Percentiles rank a stretch among this genome's conserved stretches.
These are phyloP conservation scores for Cheilosia scutellata DNA, from an alignment of 2,888 invertebrate genomes.

Conservation along the genomic window DNA sequence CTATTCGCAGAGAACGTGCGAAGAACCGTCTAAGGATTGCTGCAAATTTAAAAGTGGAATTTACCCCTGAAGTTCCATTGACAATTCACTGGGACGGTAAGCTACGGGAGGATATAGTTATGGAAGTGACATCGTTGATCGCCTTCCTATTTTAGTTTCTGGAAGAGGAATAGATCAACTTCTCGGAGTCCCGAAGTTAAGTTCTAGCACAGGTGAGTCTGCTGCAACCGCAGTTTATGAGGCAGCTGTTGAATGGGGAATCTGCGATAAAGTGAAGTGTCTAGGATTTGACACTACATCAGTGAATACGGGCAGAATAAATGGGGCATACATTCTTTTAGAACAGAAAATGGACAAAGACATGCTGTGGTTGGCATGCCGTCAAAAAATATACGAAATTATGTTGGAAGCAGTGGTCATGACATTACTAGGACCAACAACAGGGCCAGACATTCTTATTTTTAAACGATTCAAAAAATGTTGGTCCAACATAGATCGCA, in stretches of 20 bases:
- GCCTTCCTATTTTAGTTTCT: constrained; percentile 17
- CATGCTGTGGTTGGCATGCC: constrained; percentile 20
- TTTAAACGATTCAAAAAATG: too few species aligned
- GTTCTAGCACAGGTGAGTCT: background rate
- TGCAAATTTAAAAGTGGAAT: background rate
- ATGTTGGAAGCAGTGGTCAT: too few species aligned
- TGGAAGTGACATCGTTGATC: constrained; percentile 30
- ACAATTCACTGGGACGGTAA: too few species aligned
- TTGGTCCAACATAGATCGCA: too few species aligned
- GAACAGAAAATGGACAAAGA: constrained; percentile 23
- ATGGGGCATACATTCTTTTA: background rate
- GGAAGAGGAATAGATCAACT: too few species aligned
- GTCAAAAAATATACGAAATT: too few species aligned
- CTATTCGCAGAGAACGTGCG: too few species aligned
- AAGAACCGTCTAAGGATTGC: background rate
- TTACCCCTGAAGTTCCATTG: constrained; percentile 17
- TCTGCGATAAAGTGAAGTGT: background rate
- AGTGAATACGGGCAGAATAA: background rate
- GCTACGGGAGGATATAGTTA: constrained; percentile 16
- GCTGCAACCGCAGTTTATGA: background rate
- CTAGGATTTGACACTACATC: constrained; percentile 7
- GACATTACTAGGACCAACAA: too few species aligned
- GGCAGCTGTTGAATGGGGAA: constrained; percentile 2
- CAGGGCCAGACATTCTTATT: too few species aligned
- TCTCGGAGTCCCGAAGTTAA: constrained; percentile 2